Percentiles rank a stretch among this genome's conserved stretches.
phyloP scores from a whole-genome alignment of 30 jellyfish, hydroid and myxozoan species.

The Pelagia noctiluca region DNA sequence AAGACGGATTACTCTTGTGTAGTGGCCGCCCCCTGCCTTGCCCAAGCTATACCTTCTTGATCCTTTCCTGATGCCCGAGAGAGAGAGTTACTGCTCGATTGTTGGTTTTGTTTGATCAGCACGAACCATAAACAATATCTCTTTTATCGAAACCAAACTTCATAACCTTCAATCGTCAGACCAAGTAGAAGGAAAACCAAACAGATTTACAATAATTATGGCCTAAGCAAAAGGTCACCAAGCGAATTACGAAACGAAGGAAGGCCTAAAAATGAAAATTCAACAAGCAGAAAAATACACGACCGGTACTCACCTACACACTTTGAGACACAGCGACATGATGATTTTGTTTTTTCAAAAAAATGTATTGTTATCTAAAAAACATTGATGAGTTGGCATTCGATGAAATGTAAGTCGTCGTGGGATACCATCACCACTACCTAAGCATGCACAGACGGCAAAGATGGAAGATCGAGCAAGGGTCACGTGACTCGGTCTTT shows the following conservation, averaged over 20 bases:
- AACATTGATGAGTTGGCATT: slow-evolving; percentile 61
- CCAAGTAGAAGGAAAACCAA: background rate
- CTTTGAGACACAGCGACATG: slow-evolving; percentile 28
- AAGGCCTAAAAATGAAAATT: no score
- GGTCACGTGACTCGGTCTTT: no score
- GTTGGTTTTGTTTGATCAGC: no score
- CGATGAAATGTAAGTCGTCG: slow-evolving; percentile 40
- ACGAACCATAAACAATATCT: no score
- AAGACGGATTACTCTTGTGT: no score
- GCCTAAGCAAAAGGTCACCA: background rate
- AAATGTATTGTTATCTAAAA: slow-evolving; percentile 35
- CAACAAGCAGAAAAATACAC: background rate
- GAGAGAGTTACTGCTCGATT: no score
- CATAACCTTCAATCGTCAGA: background rate
- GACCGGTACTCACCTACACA: slow-evolving; percentile 47
- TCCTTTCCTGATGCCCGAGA: no score
- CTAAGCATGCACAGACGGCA: slow-evolving; percentile 44
- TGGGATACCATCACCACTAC: slow-evolving; percentile 49
- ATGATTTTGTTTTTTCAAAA: slow-evolving; percentile 1
- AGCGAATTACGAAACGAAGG: no score
- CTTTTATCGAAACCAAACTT: background rate
- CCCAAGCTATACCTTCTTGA: no score
- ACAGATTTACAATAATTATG: background rate
- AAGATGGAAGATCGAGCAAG: background rate
- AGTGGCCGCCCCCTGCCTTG: no score